Conservation (phyloP, 2,113 vertebrate genomes). For the Pelmatolapia mariae region DNA sequence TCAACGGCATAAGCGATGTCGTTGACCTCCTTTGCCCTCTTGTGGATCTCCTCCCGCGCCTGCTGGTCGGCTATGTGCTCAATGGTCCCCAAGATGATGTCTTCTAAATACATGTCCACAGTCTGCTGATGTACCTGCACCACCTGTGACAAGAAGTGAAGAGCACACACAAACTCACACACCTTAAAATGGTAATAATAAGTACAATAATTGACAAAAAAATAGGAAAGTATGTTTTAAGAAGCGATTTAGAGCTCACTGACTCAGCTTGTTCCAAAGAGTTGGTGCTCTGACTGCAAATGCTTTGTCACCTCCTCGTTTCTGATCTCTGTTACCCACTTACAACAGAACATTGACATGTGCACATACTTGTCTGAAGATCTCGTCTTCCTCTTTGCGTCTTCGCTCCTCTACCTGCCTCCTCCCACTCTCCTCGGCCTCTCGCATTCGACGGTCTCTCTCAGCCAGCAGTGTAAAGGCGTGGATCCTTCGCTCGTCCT, state of each 20-base stretch:
- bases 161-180: background rate
- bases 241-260: background rate
- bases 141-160: slow-evolving; percentile 66
- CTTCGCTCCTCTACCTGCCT: slow-evolving; percentile 82
- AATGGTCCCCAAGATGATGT: slow-evolving; percentile 76
- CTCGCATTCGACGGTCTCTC: slow-evolving; percentile 78
- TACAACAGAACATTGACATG: background rate
- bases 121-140: slow-evolving; percentile 85
- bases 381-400: slow-evolving; percentile 80
- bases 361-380: slow-evolving; percentile 82
- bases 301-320: background rate
- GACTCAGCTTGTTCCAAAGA: background rate
- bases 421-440: slow-evolving; percentile 87
- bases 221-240: background rate
- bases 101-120: slow-evolving; percentile 88
- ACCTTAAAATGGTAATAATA: background rate
- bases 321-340: background rate
- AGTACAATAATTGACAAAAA: background rate
- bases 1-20: slow-evolving; percentile 83
- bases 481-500: slow-evolving; percentile 85
- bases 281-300: background rate
- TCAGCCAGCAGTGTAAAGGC: slow-evolving; percentile 85
- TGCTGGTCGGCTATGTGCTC: slow-evolving; percentile 81
- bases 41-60: slow-evolving; percentile 83
- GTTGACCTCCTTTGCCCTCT: slow-evolving; percentile 80